Evolutionary conservation across 1,140 invertebrate species (phyloP), one percentile per base, ranked within the genome.

Genomic region (Sogatella furcifera): DNA sequence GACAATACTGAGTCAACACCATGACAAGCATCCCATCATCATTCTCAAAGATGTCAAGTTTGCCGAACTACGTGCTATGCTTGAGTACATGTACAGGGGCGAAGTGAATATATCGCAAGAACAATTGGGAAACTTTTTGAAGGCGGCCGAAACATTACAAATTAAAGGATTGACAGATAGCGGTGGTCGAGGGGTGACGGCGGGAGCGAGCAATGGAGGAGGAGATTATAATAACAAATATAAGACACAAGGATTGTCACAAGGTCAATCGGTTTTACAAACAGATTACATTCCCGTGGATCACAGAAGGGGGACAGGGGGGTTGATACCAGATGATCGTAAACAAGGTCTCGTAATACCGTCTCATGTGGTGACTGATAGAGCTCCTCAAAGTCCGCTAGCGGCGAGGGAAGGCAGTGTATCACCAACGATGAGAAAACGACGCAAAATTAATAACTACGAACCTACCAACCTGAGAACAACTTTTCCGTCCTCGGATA

Each of bases 101-200:
- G 91, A 95, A 79, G 91, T 95, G 28, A 93, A 93, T 76, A 92
- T 95, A 71, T 88, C 88, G 64, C 90, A 94, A 75, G 89, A 93
- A 75, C 89, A 94, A 74, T 77, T 95, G 68, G 85, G 88, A 54
- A 86, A 90, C n/a, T 77, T 95, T 65, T 74, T 95, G 38, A 93
- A 92, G 72, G 90, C 91, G 46, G 92, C 92, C 4, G 90, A 94
- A 75, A 89, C 89, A 41, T 74, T 95, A 67, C 90, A 94, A 80
- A 92, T 95, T 53, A 92, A 93, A 72, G 92, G 92, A 49, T 78
- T 95, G 44, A 92, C 90, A 44, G 91, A 94, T 43, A 67, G 58
- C 53, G 90, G 86, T 31, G 62, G 63, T 56, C 63, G 58, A 43
- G 60, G 59, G 57, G 42, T 46, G 52, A 43, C 17, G 22, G 56